Evolutionary conservation across 1,140 invertebrate genomes (phyloP).

Genomic region (Caenorhabditis latens): DNA sequence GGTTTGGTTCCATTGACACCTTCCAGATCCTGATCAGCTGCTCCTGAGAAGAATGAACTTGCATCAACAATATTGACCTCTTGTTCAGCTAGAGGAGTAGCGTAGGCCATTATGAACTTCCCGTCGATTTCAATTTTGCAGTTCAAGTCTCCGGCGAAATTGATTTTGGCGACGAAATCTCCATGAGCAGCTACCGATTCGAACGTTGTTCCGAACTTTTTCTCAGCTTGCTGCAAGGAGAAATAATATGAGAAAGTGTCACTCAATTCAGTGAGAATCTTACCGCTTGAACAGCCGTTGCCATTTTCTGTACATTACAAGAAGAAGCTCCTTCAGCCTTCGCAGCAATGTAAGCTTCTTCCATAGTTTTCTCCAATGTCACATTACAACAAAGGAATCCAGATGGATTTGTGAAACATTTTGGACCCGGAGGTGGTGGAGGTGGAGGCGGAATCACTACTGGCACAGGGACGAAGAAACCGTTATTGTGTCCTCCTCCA

Average conservation of each 20-base stretch:
- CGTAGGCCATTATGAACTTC: conserved; percentile 67
- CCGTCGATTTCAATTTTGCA: conserved; percentile 68
- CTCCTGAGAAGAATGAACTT: conserved; percentile 65
- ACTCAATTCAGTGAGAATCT: not conserved
- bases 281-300: conserved; percentile 58
- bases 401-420: conserved; percentile 66
- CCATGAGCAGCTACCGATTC: conserved; percentile 64
- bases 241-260: conserved; percentile 12
- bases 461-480: conserved; percentile 65
- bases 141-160: conserved; percentile 67
- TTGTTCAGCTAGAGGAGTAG: conserved; percentile 58
- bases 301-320: conserved; percentile 67
- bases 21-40: conserved; percentile 31
- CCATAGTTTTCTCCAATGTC: conserved; percentile 64
- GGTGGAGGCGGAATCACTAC: conserved; percentile 67
- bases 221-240: conserved; percentile 62
- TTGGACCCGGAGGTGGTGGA: conserved; percentile 67
- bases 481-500: conserved; percentile 22
- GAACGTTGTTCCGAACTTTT: conserved; percentile 63
- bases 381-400: conserved; percentile 66
- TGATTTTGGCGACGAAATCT: conserved; percentile 67
- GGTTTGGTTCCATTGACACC: conserved; percentile 61
- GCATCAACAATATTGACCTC: conserved; percentile 67
- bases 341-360: conserved; percentile 41
- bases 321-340: conserved; percentile 57